Conservation (phyloP, 2,113 vertebrate species). For the Cheilinus undulatus region DNA sequence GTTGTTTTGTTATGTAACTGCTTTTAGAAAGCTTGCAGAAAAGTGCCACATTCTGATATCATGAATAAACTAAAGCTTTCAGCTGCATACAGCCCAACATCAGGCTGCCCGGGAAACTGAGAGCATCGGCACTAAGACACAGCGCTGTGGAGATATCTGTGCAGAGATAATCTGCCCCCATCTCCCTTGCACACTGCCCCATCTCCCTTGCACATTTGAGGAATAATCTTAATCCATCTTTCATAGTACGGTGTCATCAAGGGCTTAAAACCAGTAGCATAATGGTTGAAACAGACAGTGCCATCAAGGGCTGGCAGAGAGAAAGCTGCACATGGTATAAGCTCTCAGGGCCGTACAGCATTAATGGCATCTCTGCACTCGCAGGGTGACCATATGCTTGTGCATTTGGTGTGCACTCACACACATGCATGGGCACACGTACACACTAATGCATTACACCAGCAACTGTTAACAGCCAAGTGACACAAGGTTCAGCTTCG, state of each 20-base stretch:
- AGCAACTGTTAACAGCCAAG: conserved; percentile 55
- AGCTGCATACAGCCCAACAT: conserved; percentile 53
- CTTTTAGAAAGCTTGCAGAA: conserved; percentile 62
- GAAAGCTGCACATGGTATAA: conserved; percentile 45
- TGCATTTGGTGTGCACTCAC: conserved; percentile 62
- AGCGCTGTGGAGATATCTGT: conserved; percentile 55
- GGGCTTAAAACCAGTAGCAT: conserved; percentile 73
- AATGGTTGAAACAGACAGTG: conserved; percentile 53
- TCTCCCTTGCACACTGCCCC: conserved; percentile 66
- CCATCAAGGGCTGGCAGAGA: conserved; percentile 45
- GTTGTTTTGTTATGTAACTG: conserved; percentile 61
- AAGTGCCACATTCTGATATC: conserved; percentile 63
- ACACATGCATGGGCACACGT: conserved; percentile 12
- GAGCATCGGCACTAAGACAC: conserved; percentile 52
- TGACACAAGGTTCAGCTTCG: conserved; percentile 56
- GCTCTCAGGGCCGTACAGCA: conserved; percentile 50
- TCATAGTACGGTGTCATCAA: conserved; percentile 68
- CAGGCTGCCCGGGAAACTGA: conserved; percentile 55
- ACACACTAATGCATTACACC: conserved; percentile 16
- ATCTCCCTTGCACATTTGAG: conserved; percentile 70
- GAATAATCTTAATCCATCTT: conserved; percentile 72
- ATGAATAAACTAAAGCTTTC: conserved; percentile 74
- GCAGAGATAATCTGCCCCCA: conserved; percentile 69
- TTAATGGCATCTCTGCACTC: conserved; percentile 71
- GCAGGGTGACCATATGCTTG: conserved; percentile 76